Conservation (phyloP, 2,113 vertebrate genomes). For the Sinocyclocheilus grahami region DNA sequence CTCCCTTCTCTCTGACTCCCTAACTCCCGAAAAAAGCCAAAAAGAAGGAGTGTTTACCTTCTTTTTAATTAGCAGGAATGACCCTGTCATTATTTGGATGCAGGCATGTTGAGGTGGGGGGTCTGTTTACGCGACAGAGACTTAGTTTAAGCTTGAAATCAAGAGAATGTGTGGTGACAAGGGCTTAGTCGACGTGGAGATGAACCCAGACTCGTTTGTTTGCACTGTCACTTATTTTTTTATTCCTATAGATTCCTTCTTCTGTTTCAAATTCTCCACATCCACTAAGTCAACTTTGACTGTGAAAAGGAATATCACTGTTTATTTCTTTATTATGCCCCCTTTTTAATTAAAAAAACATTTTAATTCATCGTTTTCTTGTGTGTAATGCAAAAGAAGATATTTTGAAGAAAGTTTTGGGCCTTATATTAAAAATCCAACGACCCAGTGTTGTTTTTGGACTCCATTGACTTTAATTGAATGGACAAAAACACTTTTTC, state of each 20-base stretch:
- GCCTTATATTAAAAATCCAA: neutral
- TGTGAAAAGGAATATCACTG: slow-evolving; percentile 9
- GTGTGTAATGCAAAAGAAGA: neutral
- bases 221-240: slow-evolving; percentile 60
- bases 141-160: slow-evolving; percentile 83
- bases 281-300: slow-evolving; percentile 3
- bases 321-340: neutral
- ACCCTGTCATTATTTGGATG: slow-evolving; percentile 87
- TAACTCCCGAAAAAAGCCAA: slow-evolving; percentile 76
- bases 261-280: slow-evolving; percentile 34
- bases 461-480: neutral
- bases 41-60: slow-evolving; percentile 92
- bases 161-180: slow-evolving; percentile 73
- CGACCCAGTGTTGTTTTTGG: neutral
- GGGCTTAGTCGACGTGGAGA: slow-evolving; percentile 70
- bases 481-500: no score
- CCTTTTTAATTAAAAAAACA: neutral
- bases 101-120: slow-evolving; percentile 65
- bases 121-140: slow-evolving; percentile 91
- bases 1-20: slow-evolving; percentile 43
- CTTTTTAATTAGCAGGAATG: slow-evolving; percentile 98
- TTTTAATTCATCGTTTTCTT: neutral
- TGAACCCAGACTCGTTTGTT: slow-evolving; percentile 66
- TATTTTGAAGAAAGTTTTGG: neutral
- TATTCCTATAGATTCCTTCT: slow-evolving; percentile 54